Conservation (phyloP, 2,888 invertebrate genomes). For the Operophtera brumata region DNA sequence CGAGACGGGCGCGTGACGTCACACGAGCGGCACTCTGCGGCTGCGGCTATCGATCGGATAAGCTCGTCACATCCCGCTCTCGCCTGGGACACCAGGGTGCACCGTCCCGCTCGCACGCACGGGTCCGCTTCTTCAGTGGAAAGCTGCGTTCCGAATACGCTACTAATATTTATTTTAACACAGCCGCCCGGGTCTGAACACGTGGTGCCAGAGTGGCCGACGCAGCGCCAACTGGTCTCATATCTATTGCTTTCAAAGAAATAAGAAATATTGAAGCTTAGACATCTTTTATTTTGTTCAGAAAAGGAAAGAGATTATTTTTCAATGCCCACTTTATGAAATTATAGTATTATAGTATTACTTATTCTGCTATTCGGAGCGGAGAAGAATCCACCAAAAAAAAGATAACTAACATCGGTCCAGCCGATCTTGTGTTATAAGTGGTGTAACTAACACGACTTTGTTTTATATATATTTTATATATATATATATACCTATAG, state of each 20-base stretch:
- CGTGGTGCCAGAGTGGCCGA: constrained; percentile 53
- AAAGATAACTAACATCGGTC: no score
- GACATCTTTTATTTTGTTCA: neutral
- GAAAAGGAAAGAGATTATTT: no score
- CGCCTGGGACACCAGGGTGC: constrained; percentile 36
- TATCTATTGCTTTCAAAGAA: neutral
- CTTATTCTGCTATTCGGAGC: no score
- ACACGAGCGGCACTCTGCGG: constrained; percentile 76
- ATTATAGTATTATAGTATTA: no score
- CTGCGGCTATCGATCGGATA: constrained; percentile 80
- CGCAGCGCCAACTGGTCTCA: constrained; percentile 6
- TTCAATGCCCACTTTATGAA: no score
- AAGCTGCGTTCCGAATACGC: constrained; percentile 75
- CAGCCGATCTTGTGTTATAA: no score
- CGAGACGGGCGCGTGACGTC: constrained; percentile 78
- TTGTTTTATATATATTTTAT: no score
- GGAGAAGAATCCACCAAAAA: no score
- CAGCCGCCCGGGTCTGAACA: constrained; percentile 67
- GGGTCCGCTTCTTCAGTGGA: constrained; percentile 58
- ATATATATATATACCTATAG: no score
- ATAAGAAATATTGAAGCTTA: no score
- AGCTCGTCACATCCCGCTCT: constrained; percentile 64
- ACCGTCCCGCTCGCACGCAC: constrained; percentile 57
- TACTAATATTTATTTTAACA: constrained; percentile 81
- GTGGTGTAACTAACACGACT: no score